Base-by-base conservation (phyloP, 37 sponge, comb jelly and placozoan genomes). In the Cliona cf. orientalis region DNA sequence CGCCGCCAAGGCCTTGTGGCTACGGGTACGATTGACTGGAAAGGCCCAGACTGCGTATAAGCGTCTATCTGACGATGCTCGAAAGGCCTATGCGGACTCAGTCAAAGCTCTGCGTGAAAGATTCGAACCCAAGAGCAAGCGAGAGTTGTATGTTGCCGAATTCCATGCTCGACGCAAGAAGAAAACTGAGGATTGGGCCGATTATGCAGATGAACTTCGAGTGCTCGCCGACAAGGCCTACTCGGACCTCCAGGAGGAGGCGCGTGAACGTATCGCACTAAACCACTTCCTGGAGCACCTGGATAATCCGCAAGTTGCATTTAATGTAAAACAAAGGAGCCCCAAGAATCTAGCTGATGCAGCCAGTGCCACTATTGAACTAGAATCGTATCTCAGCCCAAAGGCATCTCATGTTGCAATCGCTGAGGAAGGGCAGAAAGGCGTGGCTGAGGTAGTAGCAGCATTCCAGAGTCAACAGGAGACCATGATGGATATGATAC, bases 361-460 rank as follows among this genome's bases (percentile, higher is more conserved):
- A 22, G 87, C 80, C 5, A 36, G 9, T 22, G 75, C 76, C 0
- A 89, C 89, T 1, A 19, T 82, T 4, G 89, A 89, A 35, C 59
- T 89, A 78, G 83, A 82, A 66, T 61, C 77, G 17, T 76, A 76
- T 43, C 32, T 76, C 21, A n/a, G n/a, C n/a, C n/a, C n/a, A n/a
- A n/a, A n/a, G n/a, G n/a, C n/a, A n/a, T n/a, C n/a, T n/a, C n/a
- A n/a, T n/a, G n/a, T n/a, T n/a, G n/a, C n/a, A n/a, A n/a, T n/a
- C n/a, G n/a, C n/a, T n/a, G n/a, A n/a, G n/a, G n/a, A n/a, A n/a
- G n/a, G n/a, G n/a, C n/a, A n/a, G n/a, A n/a, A n/a, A n/a, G n/a
- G n/a, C 9, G 53, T 19, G 53, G 14, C 53, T 49, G 53, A 49
- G 53, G 53, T 19, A 33, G 35, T 28, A 22, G 22, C 31, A 33